Evolutionary conservation across 2,113 vertebrate genomes (phyloP).

Genomic region (Indri indri): DNA sequence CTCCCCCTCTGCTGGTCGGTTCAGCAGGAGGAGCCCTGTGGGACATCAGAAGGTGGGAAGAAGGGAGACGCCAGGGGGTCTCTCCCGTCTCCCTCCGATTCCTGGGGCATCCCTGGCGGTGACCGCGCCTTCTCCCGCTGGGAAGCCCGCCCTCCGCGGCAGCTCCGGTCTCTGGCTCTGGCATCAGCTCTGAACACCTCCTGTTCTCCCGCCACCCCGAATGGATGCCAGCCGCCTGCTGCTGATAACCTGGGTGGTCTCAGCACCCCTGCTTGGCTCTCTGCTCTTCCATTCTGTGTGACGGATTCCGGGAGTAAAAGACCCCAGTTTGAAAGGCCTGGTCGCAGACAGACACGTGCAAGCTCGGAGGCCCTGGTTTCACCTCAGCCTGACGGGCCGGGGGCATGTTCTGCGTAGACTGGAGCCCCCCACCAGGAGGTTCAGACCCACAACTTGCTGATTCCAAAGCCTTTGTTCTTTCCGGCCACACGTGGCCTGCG

Average conservation of each 20-base stretch:
- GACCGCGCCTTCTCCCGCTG: not conserved
- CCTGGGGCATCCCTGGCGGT: not conserved
- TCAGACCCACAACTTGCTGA: not conserved
- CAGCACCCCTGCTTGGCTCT: not conserved
- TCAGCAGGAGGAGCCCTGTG: not conserved
- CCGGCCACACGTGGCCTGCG: not conserved
- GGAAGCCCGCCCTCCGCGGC: not conserved
- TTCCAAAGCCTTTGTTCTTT: not conserved
- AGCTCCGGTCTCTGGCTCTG: not conserved
- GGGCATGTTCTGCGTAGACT: accelerated
- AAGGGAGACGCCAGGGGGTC: not conserved
- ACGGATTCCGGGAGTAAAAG: not conserved
- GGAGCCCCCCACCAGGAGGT: accelerated
- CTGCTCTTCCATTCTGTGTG: accelerated
- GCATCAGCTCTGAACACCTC: too few species aligned
- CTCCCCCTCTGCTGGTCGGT: not conserved
- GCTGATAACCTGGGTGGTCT: not conserved
- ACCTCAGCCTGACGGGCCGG: not conserved
- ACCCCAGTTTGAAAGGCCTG: not conserved
- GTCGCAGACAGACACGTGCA: accelerated
- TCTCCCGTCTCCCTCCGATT: not conserved
- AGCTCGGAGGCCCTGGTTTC: not conserved
- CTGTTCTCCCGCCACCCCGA: not conserved
- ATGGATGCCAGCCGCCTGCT: not conserved
- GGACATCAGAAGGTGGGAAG: not conserved